These are phyloP conservation scores for Podarcis lilfordi DNA, from an alignment of 2,797 vertebrate species.

Conservation along the genomic window DNA sequence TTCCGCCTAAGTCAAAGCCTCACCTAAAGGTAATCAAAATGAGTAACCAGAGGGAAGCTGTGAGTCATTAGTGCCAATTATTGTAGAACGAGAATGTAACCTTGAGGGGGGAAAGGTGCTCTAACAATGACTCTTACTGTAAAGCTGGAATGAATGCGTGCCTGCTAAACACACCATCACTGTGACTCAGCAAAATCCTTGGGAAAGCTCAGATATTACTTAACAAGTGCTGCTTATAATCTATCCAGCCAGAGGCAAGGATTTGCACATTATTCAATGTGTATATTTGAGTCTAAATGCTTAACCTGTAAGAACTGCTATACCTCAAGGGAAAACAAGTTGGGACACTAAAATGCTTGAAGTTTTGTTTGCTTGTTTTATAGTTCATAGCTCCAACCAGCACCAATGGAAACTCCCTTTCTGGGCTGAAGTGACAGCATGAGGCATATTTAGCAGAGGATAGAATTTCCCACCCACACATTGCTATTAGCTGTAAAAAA, in stretches of 20 bases:
- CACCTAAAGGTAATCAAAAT: constrained; percentile 27
- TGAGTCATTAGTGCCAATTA: background rate
- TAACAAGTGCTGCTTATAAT: constrained; percentile 1
- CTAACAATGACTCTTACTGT: constrained; percentile 18
- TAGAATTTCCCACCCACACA: no score
- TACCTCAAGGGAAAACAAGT: background rate
- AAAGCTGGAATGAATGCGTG: constrained; percentile 38
- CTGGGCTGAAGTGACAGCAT: no score
- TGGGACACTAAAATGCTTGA: no score
- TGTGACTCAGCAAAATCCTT: constrained; percentile 70
- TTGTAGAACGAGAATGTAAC: background rate
- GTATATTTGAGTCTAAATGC: background rate
- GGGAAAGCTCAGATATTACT: constrained; percentile 34
- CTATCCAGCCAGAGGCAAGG: constrained; percentile 13
- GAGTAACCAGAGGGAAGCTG: background rate
- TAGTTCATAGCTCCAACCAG: background rate
- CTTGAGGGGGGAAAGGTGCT: background rate
- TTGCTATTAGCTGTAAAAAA: background rate
- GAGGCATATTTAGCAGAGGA: no score
- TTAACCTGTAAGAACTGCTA: background rate
- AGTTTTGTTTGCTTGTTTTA: no score
- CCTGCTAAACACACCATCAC: constrained; percentile 53
- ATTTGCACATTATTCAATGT: background rate
- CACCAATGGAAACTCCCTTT: background rate
- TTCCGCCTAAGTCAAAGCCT: background rate